Conservation (phyloP, 2,888 invertebrate species). For the Ennomos erosarius region DNA sequence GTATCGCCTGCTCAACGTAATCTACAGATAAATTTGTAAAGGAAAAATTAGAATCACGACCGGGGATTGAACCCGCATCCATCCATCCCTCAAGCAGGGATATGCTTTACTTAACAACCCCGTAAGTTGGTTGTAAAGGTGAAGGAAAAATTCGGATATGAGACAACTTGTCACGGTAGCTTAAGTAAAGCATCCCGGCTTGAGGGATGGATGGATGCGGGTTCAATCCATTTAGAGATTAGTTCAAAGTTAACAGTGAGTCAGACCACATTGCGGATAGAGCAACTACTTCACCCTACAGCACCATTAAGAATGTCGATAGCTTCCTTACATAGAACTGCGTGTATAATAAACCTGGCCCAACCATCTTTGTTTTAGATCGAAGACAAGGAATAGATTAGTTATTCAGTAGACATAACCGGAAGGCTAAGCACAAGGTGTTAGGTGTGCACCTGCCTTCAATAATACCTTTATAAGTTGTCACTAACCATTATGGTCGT, state of each 20-base stretch:
- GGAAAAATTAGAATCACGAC: too few species aligned
- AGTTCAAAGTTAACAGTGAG: constrained; percentile 32
- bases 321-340: constrained; percentile 56
- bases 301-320: constrained; percentile 55
- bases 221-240: too few species aligned
- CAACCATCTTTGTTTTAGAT: constrained; percentile 44
- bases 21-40: too few species aligned
- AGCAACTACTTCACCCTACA: constrained; percentile 17
- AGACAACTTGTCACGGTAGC: too few species aligned
- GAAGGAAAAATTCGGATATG: too few species aligned
- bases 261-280: constrained; percentile 23
- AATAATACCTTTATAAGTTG: constrained; percentile 45
- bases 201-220: too few species aligned
- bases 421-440: constrained; percentile 77
- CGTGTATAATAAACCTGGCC: constrained; percentile 25
- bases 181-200: too few species aligned
- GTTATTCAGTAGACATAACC: constrained; percentile 68
- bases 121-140: too few species aligned
- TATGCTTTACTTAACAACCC: too few species aligned
- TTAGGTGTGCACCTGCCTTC: constrained; percentile 65
- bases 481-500: constrained; percentile 42
- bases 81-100: too few species aligned
- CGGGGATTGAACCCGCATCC: too few species aligned
- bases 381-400: constrained; percentile 64
- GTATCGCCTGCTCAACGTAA: too few species aligned